Conservation (phyloP, 2,797 vertebrate genomes). For the Buceros bicornis region DNA sequence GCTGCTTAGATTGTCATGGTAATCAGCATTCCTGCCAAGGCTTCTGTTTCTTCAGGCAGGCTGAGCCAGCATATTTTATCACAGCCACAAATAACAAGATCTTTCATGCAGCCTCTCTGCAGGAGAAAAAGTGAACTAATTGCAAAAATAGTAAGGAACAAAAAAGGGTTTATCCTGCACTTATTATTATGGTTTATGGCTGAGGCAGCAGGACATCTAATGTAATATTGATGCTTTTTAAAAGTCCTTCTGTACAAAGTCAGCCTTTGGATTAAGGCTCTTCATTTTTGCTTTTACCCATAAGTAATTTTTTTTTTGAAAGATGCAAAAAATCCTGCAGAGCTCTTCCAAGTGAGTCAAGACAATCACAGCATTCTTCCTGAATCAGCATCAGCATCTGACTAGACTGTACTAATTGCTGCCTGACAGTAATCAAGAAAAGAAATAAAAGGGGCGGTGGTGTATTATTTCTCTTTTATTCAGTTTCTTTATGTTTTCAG, state of each 20-base stretch:
- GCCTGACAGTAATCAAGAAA: background rate
- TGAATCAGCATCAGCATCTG: background rate
- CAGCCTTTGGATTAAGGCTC: background rate
- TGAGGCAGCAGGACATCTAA: constrained; percentile 1
- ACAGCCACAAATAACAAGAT: constrained; percentile 50
- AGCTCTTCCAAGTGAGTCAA: background rate
- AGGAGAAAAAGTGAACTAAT: constrained; percentile 40
- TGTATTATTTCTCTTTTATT: background rate
- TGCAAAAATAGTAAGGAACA: constrained; percentile 17
- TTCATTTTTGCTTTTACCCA: background rate
- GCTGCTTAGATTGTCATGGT: constrained; percentile 51
- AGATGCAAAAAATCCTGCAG: background rate
- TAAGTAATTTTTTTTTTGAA: background rate
- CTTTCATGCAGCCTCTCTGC: constrained; percentile 39
- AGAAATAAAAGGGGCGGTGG: background rate
- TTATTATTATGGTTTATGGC: background rate
- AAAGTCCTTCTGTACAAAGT: background rate
- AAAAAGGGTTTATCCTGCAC: background rate
- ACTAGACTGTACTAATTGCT: background rate
- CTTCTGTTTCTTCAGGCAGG: constrained; percentile 58
- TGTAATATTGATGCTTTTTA: background rate
- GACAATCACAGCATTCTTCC: constrained; percentile 7
- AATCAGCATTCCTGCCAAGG: constrained; percentile 60
- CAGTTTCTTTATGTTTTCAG: background rate
- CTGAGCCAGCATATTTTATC: constrained; percentile 65